Percentiles rank a stretch among this genome's conserved stretches.
These are phyloP conservation scores for Drosophila obscura DNA, from an alignment of 1,140 invertebrate species.

Conservation along the genomic window DNA sequence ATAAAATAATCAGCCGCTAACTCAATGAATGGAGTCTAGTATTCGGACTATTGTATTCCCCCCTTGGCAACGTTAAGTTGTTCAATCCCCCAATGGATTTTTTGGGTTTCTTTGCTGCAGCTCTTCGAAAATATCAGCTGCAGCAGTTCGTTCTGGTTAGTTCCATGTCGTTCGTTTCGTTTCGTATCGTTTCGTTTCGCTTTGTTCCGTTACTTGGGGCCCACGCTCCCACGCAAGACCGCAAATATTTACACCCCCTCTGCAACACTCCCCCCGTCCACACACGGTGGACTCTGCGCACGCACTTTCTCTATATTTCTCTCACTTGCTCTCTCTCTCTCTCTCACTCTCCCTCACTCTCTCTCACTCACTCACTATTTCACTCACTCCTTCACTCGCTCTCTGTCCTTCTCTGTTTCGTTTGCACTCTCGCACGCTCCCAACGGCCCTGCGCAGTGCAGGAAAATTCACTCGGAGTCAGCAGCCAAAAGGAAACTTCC, in stretches of 20 bases:
- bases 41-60: too few relatives aligned
- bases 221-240: conserved; percentile 25
- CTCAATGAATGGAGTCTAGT: too few relatives aligned
- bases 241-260: conserved; percentile 3
- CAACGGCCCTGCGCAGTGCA: conserved; percentile 12
- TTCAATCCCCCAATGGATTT: too few relatives aligned
- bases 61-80: too few relatives aligned
- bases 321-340: not conserved
- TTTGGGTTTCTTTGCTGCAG: too few relatives aligned
- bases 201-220: too few relatives aligned
- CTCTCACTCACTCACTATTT: conserved; percentile 1
- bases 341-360: conserved; percentile 15
- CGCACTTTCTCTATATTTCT: conserved; percentile 1
- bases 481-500: conserved; percentile 22
- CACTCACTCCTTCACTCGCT: not conserved
- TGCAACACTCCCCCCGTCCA: not conserved
- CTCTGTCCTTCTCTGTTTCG: not conserved
- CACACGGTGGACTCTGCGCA: conserved; percentile 10
- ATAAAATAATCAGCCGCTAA: too few relatives aligned
- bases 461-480: conserved; percentile 28
- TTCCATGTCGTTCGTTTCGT: conserved; percentile 13
- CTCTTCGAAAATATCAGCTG: conserved; percentile 39
- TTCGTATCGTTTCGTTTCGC: not conserved
- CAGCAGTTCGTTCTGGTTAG: conserved; percentile 4
- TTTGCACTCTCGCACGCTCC: not conserved